Evolutionary conservation across 2,888 invertebrate genomes (phyloP).

Genomic region (Drosophila mayaguana): DNA sequence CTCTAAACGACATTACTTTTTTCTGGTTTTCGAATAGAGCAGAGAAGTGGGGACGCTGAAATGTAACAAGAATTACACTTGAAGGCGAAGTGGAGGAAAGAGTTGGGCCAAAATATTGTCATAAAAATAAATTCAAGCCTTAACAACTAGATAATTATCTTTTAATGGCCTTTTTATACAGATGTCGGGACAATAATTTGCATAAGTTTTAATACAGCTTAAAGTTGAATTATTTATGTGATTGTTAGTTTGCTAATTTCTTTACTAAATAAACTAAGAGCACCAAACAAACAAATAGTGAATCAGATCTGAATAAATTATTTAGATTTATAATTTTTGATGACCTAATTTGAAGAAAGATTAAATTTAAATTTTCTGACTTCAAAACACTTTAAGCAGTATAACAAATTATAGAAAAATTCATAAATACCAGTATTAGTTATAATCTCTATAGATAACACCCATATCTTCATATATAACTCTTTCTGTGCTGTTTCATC

Average conservation of each 20-base stretch:
- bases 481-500: too few relatives aligned
- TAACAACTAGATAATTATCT: constrained; percentile 9
- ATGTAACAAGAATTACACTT: background rate
- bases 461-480: too few relatives aligned
- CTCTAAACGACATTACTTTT: constrained; percentile 28
- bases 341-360: too few relatives aligned
- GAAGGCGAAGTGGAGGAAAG: background rate
- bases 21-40: background rate
- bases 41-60: background rate
- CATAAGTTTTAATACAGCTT: background rate
- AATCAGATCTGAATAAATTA: background rate
- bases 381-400: too few relatives aligned
- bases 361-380: too few relatives aligned
- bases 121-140: background rate
- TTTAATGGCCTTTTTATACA: background rate
- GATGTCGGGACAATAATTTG: background rate
- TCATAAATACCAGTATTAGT: too few relatives aligned
- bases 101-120: background rate
- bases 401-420: too few relatives aligned
- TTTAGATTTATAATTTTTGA: too few relatives aligned
- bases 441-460: too few relatives aligned
- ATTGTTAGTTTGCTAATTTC: too few relatives aligned
- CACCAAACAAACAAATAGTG: background rate
- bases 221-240: background rate
- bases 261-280: background rate